These are phyloP conservation scores for Acanthaster planci DNA, from an alignment of 35 echinoderm and acorn worm genomes.

Conservation along the genomic window DNA sequence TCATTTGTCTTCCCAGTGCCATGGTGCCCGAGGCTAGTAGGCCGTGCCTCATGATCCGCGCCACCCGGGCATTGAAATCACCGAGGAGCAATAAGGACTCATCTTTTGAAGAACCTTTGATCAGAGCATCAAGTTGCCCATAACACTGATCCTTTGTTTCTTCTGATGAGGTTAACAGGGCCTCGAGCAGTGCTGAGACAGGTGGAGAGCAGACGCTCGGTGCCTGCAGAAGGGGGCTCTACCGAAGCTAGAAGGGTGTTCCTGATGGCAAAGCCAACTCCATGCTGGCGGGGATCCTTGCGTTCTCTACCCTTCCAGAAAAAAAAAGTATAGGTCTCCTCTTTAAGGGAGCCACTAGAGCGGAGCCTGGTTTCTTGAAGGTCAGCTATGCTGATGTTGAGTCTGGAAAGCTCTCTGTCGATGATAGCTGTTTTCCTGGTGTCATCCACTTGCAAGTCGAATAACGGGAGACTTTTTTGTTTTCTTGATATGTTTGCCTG, in stretches of 20 bases:
- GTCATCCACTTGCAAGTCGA: too few relatives aligned
- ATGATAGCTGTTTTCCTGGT: too few relatives aligned
- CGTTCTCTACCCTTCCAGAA: slow-evolving; percentile 37
- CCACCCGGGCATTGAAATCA: slow-evolving; percentile 43
- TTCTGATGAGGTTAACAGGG: slow-evolving; percentile 16
- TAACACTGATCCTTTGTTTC: slow-evolving; percentile 36
- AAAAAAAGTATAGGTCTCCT: slow-evolving; percentile 53
- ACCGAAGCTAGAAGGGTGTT: too few relatives aligned
- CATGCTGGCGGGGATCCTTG: slow-evolving; percentile 42
- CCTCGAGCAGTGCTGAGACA: slow-evolving; percentile 9
- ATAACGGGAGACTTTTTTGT: too few relatives aligned
- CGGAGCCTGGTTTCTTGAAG: slow-evolving; percentile 52
- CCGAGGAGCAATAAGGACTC: background rate
- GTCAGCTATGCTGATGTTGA: slow-evolving; percentile 56
- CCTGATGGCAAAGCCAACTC: slow-evolving; percentile 70
- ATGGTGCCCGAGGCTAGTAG: background rate
- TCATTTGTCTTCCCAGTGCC: slow-evolving; percentile 23
- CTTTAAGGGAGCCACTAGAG: background rate
- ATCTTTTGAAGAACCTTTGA: background rate
- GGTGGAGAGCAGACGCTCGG: background rate
- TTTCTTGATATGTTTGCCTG: too few relatives aligned
- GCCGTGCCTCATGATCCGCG: too few relatives aligned
- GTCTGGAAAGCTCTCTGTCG: slow-evolving; percentile 37
- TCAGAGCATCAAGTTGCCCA: slow-evolving; percentile 31
- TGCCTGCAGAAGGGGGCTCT: too few relatives aligned